Conservation (phyloP, 2,888 invertebrate genomes). For the Vanessa cardui region DNA sequence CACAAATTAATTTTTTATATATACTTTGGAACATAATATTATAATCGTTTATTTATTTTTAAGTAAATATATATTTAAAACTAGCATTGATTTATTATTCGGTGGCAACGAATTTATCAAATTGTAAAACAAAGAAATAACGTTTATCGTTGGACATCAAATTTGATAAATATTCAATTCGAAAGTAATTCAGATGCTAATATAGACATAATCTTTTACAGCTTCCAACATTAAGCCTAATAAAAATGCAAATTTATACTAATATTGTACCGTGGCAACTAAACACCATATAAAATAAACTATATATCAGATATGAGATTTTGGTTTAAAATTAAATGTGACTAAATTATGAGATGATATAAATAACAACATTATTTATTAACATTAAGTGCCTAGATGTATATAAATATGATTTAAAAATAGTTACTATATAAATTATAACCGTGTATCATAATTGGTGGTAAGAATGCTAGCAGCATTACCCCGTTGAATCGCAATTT, state of each 20-base stretch:
- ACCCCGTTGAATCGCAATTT: too few relatives aligned
- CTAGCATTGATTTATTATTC: too few relatives aligned
- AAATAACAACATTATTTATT: too few relatives aligned
- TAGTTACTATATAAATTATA: too few relatives aligned
- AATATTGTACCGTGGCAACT: constrained; percentile 51
- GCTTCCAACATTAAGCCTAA: constrained; percentile 54
- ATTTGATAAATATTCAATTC: constrained; percentile 26
- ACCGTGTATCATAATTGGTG: too few relatives aligned
- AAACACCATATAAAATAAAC: constrained; percentile 26
- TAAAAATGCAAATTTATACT: constrained; percentile 64
- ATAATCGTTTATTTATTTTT: too few relatives aligned
- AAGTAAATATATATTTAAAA: too few relatives aligned
- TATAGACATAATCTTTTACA: constrained; percentile 38
- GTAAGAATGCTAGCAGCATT: too few relatives aligned
- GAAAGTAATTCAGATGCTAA: constrained; percentile 38
- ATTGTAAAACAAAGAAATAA: constrained; percentile 3
- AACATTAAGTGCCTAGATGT: too few relatives aligned
- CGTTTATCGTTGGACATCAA: constrained; percentile 13
- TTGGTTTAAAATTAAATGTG: constrained; percentile 3
- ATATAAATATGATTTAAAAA: too few relatives aligned
- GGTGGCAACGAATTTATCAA: neutral
- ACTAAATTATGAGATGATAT: neutral
- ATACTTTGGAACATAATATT: too few relatives aligned
- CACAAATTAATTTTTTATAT: too few relatives aligned
- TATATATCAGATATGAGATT: constrained; percentile 20